Base-by-base conservation (phyloP, 2,888 invertebrate genomes). In the Hecatera dysodea region DNA sequence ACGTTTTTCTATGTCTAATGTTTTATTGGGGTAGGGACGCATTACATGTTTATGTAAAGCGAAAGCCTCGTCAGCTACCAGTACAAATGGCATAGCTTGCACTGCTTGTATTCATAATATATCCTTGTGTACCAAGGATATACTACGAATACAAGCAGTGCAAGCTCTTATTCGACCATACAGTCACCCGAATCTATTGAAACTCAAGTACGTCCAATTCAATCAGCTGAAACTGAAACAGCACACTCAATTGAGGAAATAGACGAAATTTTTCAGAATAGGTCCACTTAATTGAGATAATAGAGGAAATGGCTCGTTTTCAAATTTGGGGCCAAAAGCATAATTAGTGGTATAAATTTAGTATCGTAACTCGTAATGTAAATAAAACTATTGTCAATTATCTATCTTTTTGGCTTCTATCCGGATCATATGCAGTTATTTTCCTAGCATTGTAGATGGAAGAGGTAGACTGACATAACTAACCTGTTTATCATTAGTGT, bases 181-280 rank as follows among this genome's bases (percentile, higher is more conserved):
- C 73, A 71, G 73, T 71, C 77, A 68, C 71, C 67, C n/a, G 62
- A 60, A 17, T 22, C 29, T 29, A 60, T 60, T 60, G 60, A 60
- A 60, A 60, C 29, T 29, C 60, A 60, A 72, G 59, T 39, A 27
- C 53, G 53, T 72, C 17, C 61, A 72, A 72, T 66, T 66, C 62
- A 72, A 67, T 67, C 63, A 67, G 46, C 71, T 59, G 72, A 64
- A 69, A 63, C 67, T 71, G 70, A 77, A 77, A 77, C 64, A 70
- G 74, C 74, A 78, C 67, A 78, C 65, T 66, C 77, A 65, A 71
- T 69, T 76, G 76, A 72, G 66, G 55, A 72, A 76, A 75, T 72
- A 53, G 55, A 69, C 57, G 27, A 72, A 67, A 72, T 75, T 72
- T 72, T 67, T 42, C 57, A 75, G 39, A 74, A 74, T 70, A 53